Conservation (phyloP, 1,140 invertebrate genomes). For the Sesamia nonagrioides region DNA sequence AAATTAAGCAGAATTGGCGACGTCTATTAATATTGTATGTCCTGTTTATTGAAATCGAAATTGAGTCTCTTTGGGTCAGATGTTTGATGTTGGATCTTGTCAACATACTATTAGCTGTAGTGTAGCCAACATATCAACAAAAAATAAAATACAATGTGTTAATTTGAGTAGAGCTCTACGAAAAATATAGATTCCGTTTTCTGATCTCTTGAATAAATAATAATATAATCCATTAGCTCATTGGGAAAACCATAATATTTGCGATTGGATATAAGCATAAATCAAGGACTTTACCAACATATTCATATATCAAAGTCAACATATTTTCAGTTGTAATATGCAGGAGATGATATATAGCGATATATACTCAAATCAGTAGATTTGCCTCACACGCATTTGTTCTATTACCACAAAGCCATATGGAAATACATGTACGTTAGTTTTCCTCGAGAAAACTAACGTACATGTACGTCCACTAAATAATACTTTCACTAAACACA, state of each 20-base stretch:
- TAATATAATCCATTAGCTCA: not conserved
- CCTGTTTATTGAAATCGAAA: slow-evolving; percentile 22
- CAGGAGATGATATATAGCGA: slow-evolving; percentile 9
- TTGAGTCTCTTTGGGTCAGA: slow-evolving; percentile 17
- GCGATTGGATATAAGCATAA: not conserved
- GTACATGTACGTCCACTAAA: slow-evolving; percentile 13
- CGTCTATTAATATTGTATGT: slow-evolving; percentile 3
- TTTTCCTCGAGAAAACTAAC: slow-evolving; percentile 20
- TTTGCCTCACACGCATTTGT: not conserved
- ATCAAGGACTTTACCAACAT: not conserved
- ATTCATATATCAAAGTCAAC: not conserved
- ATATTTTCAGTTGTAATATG: not conserved
- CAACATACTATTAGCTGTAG: not conserved
- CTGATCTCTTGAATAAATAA: not conserved
- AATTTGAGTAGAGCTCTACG: too few relatives aligned
- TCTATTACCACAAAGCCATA: not conserved
- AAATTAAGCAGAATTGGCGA: slow-evolving; percentile 14
- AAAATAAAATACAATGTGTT: not conserved
- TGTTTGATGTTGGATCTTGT: not conserved
- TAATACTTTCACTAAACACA: slow-evolving; percentile 34
- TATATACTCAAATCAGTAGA: too few relatives aligned
- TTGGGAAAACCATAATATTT: not conserved
- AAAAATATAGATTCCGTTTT: too few relatives aligned
- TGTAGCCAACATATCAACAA: not conserved
- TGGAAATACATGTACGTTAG: not conserved